Base-by-base conservation (phyloP, 1,140 invertebrate species). In the Dendrolimus kikuchii region DNA sequence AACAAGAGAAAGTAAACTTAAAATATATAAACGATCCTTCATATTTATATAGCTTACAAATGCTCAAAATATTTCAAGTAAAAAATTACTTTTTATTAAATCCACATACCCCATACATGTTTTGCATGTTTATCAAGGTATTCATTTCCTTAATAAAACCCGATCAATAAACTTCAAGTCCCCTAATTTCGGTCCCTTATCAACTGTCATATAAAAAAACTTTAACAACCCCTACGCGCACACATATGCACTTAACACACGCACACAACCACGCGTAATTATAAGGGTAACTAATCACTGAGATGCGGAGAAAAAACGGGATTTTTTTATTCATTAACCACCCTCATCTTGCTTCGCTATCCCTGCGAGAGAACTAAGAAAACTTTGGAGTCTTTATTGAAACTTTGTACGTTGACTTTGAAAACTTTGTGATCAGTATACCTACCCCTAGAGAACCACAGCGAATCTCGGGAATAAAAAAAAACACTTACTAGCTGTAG, bases 251-350 rank as follows among this genome's bases (percentile, higher is more conserved):
- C 23, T 23, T 23, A 23, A 23, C 65, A 65, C 71, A 66, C 70
- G 63, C 68, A 67, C 70, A 74, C 60, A 69, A 64, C 61, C 62
- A 66, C 70, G 70, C 62, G 64, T 86, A 76, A 86, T 86, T 86
- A 86, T 73, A 62, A 75, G 82, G 82, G 80, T 86, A 86, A 83
- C 82, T 86, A 86, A 86, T 86, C 82, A 86, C 80, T 81, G 73
- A 68, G 76, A 71, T 75, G 77, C 66, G 72, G 55, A 71, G 65
- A 81, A 81, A 85, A 80, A 86, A 76, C 66, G 68, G 57, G 74
- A 75, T 79, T 86, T 86, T 85, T 86, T 86, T 83, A 83, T 83
- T 86, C 82, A 86, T 86, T 86, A 86, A 83, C 77, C 82, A 81
- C 80, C 82, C 82, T 80, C 77, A 75, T 68, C 77, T 81, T 81